Conservation (phyloP, 2,888 invertebrate genomes). For the Drosophila sordidula region DNA sequence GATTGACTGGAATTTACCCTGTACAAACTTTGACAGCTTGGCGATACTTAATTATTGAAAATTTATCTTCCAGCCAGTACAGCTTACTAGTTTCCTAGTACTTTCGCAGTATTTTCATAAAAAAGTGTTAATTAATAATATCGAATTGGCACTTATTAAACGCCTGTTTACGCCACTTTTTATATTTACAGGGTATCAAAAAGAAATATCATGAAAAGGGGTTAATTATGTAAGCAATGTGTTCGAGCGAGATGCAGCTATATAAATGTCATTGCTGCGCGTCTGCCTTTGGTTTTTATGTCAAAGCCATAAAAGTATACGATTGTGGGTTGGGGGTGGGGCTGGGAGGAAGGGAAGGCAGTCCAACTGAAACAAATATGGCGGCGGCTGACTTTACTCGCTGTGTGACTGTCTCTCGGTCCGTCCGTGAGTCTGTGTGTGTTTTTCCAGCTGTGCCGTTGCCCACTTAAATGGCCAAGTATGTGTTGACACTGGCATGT, state of each 20-base stretch:
- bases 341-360: neutral
- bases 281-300: conserved; percentile 65
- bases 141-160: neutral
- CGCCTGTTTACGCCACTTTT: neutral
- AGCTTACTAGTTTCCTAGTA: too few relatives aligned
- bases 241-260: conserved; percentile 19
- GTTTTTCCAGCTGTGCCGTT: conserved; percentile 43
- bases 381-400: conserved; percentile 50
- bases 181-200: conserved; percentile 19
- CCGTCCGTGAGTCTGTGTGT: conserved; percentile 9
- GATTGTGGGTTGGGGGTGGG: too few relatives aligned
- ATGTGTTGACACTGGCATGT: conserved; percentile 85
- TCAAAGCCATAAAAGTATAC: conserved; percentile 66
- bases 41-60: too few relatives aligned
- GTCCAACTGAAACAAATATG: conserved; percentile 73
- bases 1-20: neutral
- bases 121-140: too few relatives aligned
- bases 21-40: neutral
- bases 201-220: conserved; percentile 54
- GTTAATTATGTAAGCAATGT: conserved; percentile 62
- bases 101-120: too few relatives aligned
- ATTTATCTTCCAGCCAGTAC: too few relatives aligned
- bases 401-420: neutral
- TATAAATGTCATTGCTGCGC: conserved; percentile 59
- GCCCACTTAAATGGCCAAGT: conserved; percentile 82